A percentile compares a stretch with the other conserved stretches of the same genome.
These are phyloP conservation scores for Megalops cyprinoides DNA, from an alignment of 2,797 vertebrate species.

Conservation along the genomic window DNA sequence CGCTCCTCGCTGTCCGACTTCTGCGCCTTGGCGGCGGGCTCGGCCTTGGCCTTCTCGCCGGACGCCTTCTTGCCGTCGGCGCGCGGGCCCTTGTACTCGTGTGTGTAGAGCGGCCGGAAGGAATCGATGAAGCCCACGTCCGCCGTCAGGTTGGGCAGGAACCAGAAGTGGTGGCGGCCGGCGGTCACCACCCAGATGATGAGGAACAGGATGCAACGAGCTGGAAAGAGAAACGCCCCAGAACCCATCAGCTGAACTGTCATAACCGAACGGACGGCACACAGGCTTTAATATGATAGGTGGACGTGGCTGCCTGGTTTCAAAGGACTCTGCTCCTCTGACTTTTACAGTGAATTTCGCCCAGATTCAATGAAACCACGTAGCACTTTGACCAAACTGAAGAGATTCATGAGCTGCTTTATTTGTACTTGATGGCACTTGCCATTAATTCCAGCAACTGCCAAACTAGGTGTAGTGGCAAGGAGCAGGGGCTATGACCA, in stretches of 20 bases:
- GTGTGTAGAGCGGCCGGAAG: slow-evolving; percentile 96
- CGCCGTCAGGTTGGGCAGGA: slow-evolving; percentile 96
- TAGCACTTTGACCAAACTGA: too few relatives aligned
- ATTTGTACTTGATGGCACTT: too few relatives aligned
- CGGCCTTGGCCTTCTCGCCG: slow-evolving; percentile 67
- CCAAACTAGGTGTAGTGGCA: too few relatives aligned
- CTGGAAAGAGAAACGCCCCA: slow-evolving; percentile 63
- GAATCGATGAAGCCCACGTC: slow-evolving; percentile 99
- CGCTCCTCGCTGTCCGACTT: slow-evolving; percentile 93
- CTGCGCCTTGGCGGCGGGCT: slow-evolving; percentile 76
- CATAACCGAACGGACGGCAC: not conserved
- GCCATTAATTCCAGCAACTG: too few relatives aligned
- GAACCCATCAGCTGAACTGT: not conserved
- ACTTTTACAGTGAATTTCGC: too few relatives aligned
- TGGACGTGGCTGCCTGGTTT: too few relatives aligned
- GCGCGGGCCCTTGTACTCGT: slow-evolving; percentile 96
- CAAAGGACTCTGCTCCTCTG: too few relatives aligned
- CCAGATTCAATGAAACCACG: too few relatives aligned
- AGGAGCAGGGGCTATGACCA: too few relatives aligned
- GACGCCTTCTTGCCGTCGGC: slow-evolving; percentile 82
- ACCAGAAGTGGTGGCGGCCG: slow-evolving; percentile 99
- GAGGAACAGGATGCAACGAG: slow-evolving; percentile 96
- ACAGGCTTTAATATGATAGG: not conserved
- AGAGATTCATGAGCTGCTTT: too few relatives aligned
- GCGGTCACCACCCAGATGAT: slow-evolving; percentile 97